Percentiles rank a stretch among this genome's conserved stretches.
Evolutionary conservation across 2,888 invertebrate genomes (phyloP).

Genomic region (Matsumyia berberina): DNA sequence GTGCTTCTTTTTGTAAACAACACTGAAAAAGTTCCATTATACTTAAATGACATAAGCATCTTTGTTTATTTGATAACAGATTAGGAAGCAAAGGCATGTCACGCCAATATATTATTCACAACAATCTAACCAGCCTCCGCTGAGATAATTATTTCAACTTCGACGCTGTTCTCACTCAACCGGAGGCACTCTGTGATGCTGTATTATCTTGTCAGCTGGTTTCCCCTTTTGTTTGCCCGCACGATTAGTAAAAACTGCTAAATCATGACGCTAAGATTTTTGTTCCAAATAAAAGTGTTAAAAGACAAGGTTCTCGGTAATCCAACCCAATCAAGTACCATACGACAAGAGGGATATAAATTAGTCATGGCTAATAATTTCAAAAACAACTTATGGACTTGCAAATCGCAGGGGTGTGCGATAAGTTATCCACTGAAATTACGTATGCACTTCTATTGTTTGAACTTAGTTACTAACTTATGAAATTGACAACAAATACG

Average conservation of each 20-base stretch:
- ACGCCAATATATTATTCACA: background rate
- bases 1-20: too few relatives aligned
- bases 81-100: background rate
- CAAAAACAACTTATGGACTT: slow-evolving; percentile 11
- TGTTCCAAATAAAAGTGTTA: background rate
- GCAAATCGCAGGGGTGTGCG: slow-evolving; percentile 3
- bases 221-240: background rate
- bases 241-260: background rate
- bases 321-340: slow-evolving; percentile 15
- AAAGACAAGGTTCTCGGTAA: background rate
- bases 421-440: slow-evolving; percentile 6
- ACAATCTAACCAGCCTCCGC: background rate
- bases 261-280: background rate
- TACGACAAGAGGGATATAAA: background rate
- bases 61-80: background rate
- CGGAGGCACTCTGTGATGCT: too few relatives aligned
- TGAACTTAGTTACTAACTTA: slow-evolving; percentile 6
- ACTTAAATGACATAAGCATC: background rate
- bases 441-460: background rate
- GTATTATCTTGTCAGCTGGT: background rate
- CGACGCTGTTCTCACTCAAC: background rate
- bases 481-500: slow-evolving; percentile 25
- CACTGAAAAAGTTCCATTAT: too few relatives aligned
- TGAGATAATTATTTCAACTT: background rate
- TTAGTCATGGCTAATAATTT: slow-evolving; percentile 15